phyloP scores from a whole-genome alignment of 2,113 vertebrate genomes.

The Lates calcarifer region DNA sequence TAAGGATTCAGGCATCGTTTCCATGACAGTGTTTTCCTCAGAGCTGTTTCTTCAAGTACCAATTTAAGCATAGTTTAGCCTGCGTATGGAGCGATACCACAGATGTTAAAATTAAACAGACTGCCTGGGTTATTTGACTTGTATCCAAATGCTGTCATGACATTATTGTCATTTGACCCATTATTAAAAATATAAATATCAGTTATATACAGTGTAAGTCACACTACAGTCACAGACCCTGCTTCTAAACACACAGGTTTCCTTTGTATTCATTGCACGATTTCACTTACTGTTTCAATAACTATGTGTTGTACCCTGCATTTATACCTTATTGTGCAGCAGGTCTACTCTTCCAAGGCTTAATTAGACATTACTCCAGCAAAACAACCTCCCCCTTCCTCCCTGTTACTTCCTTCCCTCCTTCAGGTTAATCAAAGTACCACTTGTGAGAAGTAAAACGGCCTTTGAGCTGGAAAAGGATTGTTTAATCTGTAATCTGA shows the following conservation, averaged over 20 bases:
- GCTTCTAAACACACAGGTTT: not conserved
- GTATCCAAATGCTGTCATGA: not conserved
- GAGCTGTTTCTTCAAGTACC: not conserved
- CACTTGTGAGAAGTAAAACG: conserved; percentile 9
- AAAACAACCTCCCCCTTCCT: conserved; percentile 19
- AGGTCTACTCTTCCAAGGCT: not conserved
- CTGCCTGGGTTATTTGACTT: not conserved
- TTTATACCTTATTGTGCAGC: conserved; percentile 23
- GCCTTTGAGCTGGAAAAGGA: not conserved
- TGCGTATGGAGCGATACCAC: not conserved
- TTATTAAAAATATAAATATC: not conserved
- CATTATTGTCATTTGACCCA: not conserved
- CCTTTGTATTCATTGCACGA: not conserved
- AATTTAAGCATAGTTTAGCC: not conserved
- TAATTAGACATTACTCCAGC: conserved; percentile 1
- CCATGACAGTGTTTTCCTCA: not conserved
- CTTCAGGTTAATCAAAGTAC: conserved; percentile 34
- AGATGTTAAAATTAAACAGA: not conserved
- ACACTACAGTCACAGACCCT: not conserved
- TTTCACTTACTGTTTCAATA: not conserved
- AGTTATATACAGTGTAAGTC: not conserved
- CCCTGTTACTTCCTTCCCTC: conserved; percentile 32
- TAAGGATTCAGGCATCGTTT: conserved; percentile 10
- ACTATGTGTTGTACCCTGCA: not conserved
- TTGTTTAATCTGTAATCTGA: conserved; percentile 39